Evolutionary conservation across 2,888 invertebrate species (phyloP), one percentile per base, ranked within the genome.

Genomic region (Trachelus troglodyta): DNA sequence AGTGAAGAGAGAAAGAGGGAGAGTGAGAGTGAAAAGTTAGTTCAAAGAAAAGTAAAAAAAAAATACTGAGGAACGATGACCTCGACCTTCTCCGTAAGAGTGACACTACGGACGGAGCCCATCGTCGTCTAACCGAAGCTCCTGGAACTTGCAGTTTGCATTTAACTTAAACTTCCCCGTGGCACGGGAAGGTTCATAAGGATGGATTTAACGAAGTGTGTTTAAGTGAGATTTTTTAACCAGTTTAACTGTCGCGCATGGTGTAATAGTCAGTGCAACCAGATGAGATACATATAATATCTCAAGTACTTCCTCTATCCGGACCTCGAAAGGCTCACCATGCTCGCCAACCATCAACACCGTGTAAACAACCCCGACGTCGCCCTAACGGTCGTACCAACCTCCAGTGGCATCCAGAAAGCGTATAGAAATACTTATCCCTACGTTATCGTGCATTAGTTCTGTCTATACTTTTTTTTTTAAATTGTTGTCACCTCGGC

Each of bases 141-240:
- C 85, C 89, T 87, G 35, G 90, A 88, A 91, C 88, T 91, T 90
- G 90, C 91, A 91, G 87, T 90, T 90, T 91, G 91, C 91, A 91
- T 91, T 91, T 91, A 91, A 88, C 87, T 85, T 83, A 83, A 56
- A 71, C 40, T 68, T 87, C 86, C 83, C 74, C 79, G 69, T 80
- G 83, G 80, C 86, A 86, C 82, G 90, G 86, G 85, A 88, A 85
- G 76, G 31, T 40, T 34, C 40, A 74, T 71, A 86, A 84, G 87
- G 88, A 85, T 89, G 88, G 87, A 87, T 88, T 87, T 88, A 90
- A 89, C 86, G 84, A 88, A 87, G 90, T 89, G 90, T 90, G 88
- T 90, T 87, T 87, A 87, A 90, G 91, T 90, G 91, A 89, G 88
- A 89, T 89, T 90, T 77, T 56, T 88, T 87, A 89, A 89, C 88